Conservation (phyloP, 2,888 invertebrate species). For the Agonopterix subpropinquella region DNA sequence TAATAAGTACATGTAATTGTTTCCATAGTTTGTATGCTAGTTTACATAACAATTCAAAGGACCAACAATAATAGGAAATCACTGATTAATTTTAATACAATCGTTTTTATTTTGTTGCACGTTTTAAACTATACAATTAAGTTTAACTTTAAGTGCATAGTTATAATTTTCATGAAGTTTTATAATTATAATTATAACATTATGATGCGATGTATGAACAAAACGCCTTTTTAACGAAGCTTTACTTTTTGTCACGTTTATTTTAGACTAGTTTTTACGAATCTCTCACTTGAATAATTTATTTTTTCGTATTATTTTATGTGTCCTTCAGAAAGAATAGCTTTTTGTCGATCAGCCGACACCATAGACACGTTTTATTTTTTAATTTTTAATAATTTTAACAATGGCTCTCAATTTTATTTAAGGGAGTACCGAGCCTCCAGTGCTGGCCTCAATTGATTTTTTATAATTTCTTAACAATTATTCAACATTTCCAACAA, state of each 20-base stretch:
- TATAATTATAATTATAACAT: neutral
- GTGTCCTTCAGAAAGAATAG: neutral
- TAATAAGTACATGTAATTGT: neutral
- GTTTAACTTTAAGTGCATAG: neutral
- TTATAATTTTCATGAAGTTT: neutral
- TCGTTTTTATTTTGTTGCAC: neutral
- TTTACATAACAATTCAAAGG: neutral
- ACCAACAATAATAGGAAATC: neutral
- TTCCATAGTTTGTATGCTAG: neutral
- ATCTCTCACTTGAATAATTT: neutral
- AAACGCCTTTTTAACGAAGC: neutral
- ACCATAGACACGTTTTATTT: neutral
- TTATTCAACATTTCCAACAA: too few species aligned
- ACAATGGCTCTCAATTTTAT: too few species aligned
- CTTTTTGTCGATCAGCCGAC: neutral
- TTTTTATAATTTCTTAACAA: too few species aligned
- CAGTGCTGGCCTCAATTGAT: too few species aligned
- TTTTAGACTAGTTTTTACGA: neutral
- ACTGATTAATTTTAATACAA: neutral
- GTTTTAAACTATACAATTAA: neutral
- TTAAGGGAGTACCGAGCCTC: too few species aligned
- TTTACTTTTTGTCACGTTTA: neutral
- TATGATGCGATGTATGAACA: neutral
- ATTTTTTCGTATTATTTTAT: neutral
- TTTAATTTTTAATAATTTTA: neutral